These are phyloP conservation scores for Phortica variegata DNA, from an alignment of 1,140 invertebrate genomes.

Conservation along the genomic window DNA sequence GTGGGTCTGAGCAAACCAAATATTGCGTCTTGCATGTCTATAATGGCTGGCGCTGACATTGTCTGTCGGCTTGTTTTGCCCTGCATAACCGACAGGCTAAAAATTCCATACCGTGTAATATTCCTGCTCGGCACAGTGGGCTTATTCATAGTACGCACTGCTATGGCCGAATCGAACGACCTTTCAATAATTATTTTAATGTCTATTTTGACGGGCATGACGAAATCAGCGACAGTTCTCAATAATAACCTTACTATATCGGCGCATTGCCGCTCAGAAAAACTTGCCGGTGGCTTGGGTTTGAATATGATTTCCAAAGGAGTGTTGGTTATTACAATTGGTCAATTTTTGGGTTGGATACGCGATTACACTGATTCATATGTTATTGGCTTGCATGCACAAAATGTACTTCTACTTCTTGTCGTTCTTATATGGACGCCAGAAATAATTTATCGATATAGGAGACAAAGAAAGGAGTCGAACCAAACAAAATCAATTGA, in stretches of 20 bases:
- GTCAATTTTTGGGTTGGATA: slow-evolving; percentile 69
- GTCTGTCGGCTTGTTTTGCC: slow-evolving; percentile 65
- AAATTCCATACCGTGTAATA: slow-evolving; percentile 61
- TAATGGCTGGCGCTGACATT: slow-evolving; percentile 68
- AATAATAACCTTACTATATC: slow-evolving; percentile 71
- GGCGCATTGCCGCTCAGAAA: slow-evolving; percentile 63
- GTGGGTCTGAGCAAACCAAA: slow-evolving; percentile 60
- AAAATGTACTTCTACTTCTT: slow-evolving; percentile 61
- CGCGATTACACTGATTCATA: slow-evolving; percentile 67
- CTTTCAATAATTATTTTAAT: slow-evolving; percentile 33
- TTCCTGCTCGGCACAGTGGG: slow-evolving; percentile 60
- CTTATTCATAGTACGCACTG: slow-evolving; percentile 30
- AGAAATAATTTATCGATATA: slow-evolving; percentile 57
- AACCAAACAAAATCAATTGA: slow-evolving; percentile 25
- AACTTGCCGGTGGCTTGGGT: slow-evolving; percentile 68
- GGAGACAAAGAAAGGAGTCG: slow-evolving; percentile 22
- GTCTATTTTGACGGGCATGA: slow-evolving; percentile 40
- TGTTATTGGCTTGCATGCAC: slow-evolving; percentile 64
- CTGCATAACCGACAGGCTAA: slow-evolving; percentile 64
- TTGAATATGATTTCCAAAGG: slow-evolving; percentile 74
- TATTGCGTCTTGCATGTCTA: slow-evolving; percentile 68
- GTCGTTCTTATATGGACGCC: slow-evolving; percentile 64
- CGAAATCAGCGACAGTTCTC: slow-evolving; percentile 63
- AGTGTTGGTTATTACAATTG: slow-evolving; percentile 65
- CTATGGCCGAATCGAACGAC: slow-evolving; percentile 29